These are phyloP conservation scores for Cyclina sinensis DNA, from an alignment of 1,140 invertebrate species.

Conservation along the genomic window DNA sequence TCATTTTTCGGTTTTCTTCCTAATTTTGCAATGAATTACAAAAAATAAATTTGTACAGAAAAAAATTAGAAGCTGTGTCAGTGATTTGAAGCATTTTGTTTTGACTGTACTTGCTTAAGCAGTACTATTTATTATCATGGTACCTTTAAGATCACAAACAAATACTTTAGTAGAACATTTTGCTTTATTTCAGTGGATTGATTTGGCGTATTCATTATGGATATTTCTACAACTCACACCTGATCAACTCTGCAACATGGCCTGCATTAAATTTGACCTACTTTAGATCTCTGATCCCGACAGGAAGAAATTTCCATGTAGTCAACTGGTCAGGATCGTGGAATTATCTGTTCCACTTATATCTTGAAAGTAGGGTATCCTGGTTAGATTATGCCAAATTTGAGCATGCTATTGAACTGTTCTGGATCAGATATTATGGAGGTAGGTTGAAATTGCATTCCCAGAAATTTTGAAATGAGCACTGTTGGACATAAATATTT, in stretches of 20 bases:
- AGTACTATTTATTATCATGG: too few relatives aligned
- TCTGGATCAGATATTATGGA: conserved; percentile 38
- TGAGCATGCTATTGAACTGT: conserved; percentile 36
- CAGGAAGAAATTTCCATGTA: neutral
- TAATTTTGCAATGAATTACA: too few relatives aligned
- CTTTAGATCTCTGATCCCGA: neutral
- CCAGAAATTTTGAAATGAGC: too few relatives aligned
- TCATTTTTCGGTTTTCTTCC: too few relatives aligned
- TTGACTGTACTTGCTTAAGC: too few relatives aligned
- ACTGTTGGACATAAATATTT: too few relatives aligned
- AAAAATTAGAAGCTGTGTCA: too few relatives aligned
- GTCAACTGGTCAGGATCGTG: neutral
- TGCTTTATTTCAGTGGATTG: conserved; percentile 30
- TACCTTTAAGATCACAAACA: too few relatives aligned
- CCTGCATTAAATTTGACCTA: neutral
- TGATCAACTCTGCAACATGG: conserved; percentile 44
- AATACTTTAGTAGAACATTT: neutral
- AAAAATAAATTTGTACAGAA: too few relatives aligned
- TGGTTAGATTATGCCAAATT: conserved; percentile 53
- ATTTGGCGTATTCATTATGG: conserved; percentile 39
- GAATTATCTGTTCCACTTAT: conserved; percentile 44
- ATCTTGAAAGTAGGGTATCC: neutral
- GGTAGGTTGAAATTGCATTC: too few relatives aligned
- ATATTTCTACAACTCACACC: neutral
- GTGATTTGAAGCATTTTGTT: too few relatives aligned